Evolutionary conservation across 2,888 invertebrate genomes (phyloP), one percentile per base, ranked within the genome.

Genomic region (Acanthococcus lagerstroemiae): DNA sequence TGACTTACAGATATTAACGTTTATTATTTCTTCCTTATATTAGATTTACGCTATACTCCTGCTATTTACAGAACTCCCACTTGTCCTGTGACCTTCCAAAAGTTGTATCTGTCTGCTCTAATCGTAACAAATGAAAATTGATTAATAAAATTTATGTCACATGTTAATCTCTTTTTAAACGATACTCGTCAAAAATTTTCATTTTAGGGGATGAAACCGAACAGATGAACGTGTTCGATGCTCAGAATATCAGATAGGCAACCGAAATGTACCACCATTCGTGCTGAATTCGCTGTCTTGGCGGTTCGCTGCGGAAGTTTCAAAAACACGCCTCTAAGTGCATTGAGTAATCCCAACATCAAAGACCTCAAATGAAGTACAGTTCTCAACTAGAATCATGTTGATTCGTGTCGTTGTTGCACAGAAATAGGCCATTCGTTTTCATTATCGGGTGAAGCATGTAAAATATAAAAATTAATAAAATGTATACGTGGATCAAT

Each of bases 11-110:
- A 63, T 54, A 63, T 63, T 52, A 63, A 52, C 63, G 63, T 63
- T 63, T 63, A 63, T 63, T 63, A 63, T 63, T 63, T 63, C 63
- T 63, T 63, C 63, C 63, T 63, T 63, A 44, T 37, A 54, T 63
- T 52, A 63, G 54, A 52, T 63, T 54, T 54, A 63, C 63, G 25
- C 52, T 52, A 54, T 25, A 55, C 50, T 54, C 57, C 37, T 52
- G 63, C 54, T 52, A 50, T 63, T 63, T 52, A 63, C 63, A 63
- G 30, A 61, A 63, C 63, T 63, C 63, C 63, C 63, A 63, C 63
- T 63, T 63, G 52, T 54, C 52, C 52, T 52, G 54, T 63, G 63
- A 63, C 63, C 63, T 63, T 63, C 57, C 57, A 63, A 63, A 63
- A 63, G 63, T 44, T 63, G 37, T 48, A 63, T 22, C 54, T 54